Evolutionary conservation across 2,113 vertebrate species (phyloP).

Genomic region (Anoplopoma fimbria): DNA sequence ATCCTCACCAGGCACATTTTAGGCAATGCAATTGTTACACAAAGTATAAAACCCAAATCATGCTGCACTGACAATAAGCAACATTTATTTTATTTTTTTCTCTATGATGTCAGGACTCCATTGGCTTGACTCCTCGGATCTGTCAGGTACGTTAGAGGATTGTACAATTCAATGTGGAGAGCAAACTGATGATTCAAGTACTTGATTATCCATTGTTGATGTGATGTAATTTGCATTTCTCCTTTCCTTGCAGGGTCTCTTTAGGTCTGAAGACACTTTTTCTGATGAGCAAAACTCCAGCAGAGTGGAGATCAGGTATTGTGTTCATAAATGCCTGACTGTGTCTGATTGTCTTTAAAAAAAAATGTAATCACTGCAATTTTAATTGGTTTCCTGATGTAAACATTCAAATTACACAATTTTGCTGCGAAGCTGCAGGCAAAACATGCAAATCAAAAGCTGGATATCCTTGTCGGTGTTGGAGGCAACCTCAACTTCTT

Average conservation of each 20-base stretch:
- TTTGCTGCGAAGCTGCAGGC: slow-evolving; percentile 18
- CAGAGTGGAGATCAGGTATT: slow-evolving; percentile 95
- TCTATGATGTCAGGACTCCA: slow-evolving; percentile 85
- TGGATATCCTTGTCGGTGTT: background rate
- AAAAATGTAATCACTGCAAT: background rate
- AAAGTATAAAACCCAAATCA: slow-evolving; percentile 1
- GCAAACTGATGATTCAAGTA: background rate
- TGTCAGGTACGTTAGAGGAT: slow-evolving; percentile 88
- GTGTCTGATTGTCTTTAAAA: background rate
- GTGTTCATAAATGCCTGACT: background rate
- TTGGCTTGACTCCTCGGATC: slow-evolving; percentile 95
- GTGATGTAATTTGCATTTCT: slow-evolving; percentile 14
- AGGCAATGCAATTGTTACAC: background rate
- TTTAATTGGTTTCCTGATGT: background rate
- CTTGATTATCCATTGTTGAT: background rate
- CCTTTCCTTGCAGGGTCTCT: slow-evolving; percentile 88
- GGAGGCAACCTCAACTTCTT: background rate
- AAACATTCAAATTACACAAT: slow-evolving; percentile 22
- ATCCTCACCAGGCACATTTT: background rate
- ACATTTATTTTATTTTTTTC: background rate
- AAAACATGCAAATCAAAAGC: slow-evolving; percentile 10
- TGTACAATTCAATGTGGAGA: background rate
- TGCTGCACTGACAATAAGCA: background rate
- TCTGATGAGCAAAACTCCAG: slow-evolving; percentile 86
- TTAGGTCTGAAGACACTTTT: slow-evolving; percentile 85